These are phyloP conservation scores for Donacobius atricapilla DNA, from an alignment of 2,113 vertebrate species.

Conservation along the genomic window DNA sequence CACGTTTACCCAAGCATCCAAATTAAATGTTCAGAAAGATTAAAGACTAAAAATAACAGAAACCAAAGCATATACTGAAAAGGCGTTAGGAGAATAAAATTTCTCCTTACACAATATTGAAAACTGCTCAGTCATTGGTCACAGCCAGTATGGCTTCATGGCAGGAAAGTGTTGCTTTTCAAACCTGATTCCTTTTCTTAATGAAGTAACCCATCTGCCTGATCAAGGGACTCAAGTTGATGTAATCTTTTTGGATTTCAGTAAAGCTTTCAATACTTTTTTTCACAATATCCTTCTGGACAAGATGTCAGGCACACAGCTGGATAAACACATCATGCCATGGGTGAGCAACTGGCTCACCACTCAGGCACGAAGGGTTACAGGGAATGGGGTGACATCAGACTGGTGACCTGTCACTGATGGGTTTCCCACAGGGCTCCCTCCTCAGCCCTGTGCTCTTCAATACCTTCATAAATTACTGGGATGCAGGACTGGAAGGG, in stretches of 20 bases:
- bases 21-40: not conserved
- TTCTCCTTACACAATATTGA: not conserved
- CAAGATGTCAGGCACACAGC: not conserved
- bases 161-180: not conserved
- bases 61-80: not conserved
- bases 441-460: not conserved
- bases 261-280: not conserved
- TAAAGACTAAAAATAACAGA: not conserved
- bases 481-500: not conserved
- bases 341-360: not conserved
- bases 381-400: not conserved
- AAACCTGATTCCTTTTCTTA: not conserved
- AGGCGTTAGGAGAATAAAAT: not conserved
- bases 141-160: not conserved
- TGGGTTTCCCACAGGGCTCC: not conserved
- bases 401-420: not conserved
- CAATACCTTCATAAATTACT: not conserved
- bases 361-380: not conserved
- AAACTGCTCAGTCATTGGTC: not conserved
- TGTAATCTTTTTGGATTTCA: not conserved
- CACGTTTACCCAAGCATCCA: not conserved
- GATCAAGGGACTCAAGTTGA: not conserved
- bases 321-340: not conserved
- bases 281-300: not conserved
- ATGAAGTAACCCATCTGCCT: not conserved